phyloP scores from a whole-genome alignment of 2,113 vertebrate genomes.

The Melanerpes aurifrons region DNA sequence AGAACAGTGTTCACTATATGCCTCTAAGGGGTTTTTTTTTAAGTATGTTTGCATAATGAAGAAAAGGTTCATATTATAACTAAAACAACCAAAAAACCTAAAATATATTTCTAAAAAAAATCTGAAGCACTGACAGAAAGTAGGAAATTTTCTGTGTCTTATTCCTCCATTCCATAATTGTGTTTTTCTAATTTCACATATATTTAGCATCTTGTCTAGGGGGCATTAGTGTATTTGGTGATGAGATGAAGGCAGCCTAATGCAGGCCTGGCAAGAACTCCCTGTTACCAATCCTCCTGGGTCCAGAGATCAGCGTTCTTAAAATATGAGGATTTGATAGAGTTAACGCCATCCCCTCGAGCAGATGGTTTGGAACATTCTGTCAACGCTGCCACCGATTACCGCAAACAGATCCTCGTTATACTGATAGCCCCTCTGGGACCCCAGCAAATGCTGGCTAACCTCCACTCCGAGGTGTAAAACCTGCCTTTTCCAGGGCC shows the following conservation, averaged over 20 bases:
- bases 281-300: conserved; percentile 80
- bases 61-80: not conserved
- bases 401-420: conserved; percentile 90
- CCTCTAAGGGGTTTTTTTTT: not conserved
- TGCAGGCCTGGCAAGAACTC: conserved; percentile 75
- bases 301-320: conserved; percentile 85
- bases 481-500: not conserved
- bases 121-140: not conserved
- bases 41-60: fast-evolving
- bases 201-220: conserved; percentile 61
- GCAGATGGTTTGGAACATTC: conserved; percentile 97
- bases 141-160: not conserved
- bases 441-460: conserved; percentile 71
- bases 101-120: not conserved
- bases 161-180: conserved; percentile 9
- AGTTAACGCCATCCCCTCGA: conserved; percentile 84
- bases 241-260: conserved; percentile 75
- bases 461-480: conserved; percentile 28
- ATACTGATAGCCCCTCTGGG: conserved; percentile 89
- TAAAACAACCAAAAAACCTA: not conserved
- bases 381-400: conserved; percentile 92
- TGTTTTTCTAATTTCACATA: conserved; percentile 40
- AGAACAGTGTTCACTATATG: not conserved
- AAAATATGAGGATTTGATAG: conserved; percentile 93
- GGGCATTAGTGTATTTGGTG: conserved; percentile 50